phyloP scores from a whole-genome alignment of 2,113 vertebrate genomes.

The Excalfactoria chinensis region DNA sequence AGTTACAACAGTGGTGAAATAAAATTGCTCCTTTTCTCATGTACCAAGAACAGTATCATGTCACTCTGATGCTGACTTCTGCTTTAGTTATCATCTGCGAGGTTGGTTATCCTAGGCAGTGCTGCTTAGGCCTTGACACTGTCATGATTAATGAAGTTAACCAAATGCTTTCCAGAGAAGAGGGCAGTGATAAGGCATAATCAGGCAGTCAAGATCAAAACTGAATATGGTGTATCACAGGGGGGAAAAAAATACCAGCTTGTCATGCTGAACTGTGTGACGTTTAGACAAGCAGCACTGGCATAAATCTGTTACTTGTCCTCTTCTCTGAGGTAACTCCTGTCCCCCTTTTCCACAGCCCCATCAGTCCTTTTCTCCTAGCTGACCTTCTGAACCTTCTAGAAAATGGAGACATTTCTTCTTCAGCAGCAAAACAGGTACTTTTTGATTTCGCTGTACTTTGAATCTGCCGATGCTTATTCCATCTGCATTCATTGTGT shows the following conservation, averaged over 20 bases:
- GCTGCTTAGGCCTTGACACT: not conserved
- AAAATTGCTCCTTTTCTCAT: not conserved
- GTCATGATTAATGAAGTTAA: not conserved
- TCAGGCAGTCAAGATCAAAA: not conserved
- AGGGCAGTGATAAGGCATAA: not conserved
- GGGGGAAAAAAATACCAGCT: not conserved
- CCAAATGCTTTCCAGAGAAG: not conserved
- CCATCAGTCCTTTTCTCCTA: conserved; percentile 81
- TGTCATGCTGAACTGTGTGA: not conserved
- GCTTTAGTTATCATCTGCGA: not conserved
- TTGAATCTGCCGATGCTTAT: not conserved
- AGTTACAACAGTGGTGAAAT: not conserved
- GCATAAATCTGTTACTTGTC: not conserved
- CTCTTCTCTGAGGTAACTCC: not conserved
- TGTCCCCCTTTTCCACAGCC: conserved; percentile 75
- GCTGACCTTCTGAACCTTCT: conserved; percentile 90
- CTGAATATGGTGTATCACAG: not conserved
- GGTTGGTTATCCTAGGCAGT: not conserved
- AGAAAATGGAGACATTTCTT: conserved; percentile 85
- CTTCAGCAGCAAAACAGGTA: conserved; percentile 88
- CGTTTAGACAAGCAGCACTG: not conserved
- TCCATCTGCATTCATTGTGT: not conserved
- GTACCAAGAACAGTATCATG: rapidly evolving
- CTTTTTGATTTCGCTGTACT: not conserved
- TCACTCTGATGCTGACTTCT: rapidly evolving